Evolutionary conservation across 2,113 vertebrate genomes (phyloP), one percentile per base, ranked within the genome.

Genomic region (Misgurnus anguillicaudatus): DNA sequence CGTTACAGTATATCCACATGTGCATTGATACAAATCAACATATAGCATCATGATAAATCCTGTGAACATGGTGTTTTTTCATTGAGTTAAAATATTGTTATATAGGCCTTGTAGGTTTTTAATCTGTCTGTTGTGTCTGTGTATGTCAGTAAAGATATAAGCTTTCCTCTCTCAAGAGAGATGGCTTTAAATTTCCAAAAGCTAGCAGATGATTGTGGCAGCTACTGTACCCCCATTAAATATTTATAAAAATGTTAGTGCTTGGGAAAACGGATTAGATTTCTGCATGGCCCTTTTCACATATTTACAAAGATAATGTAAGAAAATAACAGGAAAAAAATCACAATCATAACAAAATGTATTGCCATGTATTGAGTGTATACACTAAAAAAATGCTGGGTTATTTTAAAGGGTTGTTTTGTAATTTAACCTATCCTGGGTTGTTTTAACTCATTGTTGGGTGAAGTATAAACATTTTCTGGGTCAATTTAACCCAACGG

Each of bases 141-240:
- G n/a, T 14, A 57, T 45, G 71, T 72, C 51, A 41, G 69, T 39
- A 17, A 74, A 61, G 38, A 74, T 16, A 41, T 16, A 62, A 31
- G 58, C 57, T 61, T 60, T 24, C 38, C 72, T 74, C 11, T 58
- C 41, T 74, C 14, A 62, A n/a, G 70, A 73, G 57, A 62, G 41
- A 47, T 74, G 57, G 57, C 5, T 74, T 74, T 62, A 62, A 47
- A 74, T 74, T 48, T 74, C 71, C 57, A 74, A 74, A 74, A 47
- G 71, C 61, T 47, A 47, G 71, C 71, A 74, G 10, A 74, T 74
- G 39, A 75, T 82, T 81, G 71, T 85, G 80, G 80, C 48, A 82
- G 89, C 82, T 41, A 11, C 73, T 64, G 65, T 85, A 72, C 67
- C 83, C 87, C 1, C 86, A 91, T 92, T 91, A 92, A 91, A 91